Conservation (phyloP, 2,797 vertebrate species). For the Stomatorhinus walkeri region DNA sequence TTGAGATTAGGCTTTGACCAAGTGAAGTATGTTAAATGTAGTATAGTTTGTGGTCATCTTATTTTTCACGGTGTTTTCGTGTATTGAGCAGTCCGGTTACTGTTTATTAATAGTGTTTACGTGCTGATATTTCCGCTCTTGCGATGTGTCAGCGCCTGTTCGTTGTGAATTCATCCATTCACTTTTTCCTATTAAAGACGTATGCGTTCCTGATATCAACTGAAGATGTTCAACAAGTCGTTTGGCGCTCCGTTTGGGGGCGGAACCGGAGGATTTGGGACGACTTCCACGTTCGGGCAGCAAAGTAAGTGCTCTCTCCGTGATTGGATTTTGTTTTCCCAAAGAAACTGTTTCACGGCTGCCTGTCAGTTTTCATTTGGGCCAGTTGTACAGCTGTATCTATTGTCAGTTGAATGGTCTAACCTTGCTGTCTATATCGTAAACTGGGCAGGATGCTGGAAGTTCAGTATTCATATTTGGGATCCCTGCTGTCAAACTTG, state of each 20-base stretch:
- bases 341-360: background rate
- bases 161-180: background rate
- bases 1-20: background rate
- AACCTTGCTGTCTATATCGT: background rate
- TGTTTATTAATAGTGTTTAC: background rate
- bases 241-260: conserved; percentile 85
- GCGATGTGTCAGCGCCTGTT: background rate
- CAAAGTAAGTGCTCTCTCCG: conserved; percentile 70
- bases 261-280: conserved; percentile 76
- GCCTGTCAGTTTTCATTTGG: background rate
- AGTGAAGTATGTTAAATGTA: background rate
- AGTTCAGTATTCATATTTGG: background rate
- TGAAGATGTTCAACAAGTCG: conserved; percentile 89
- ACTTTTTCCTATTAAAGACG: conserved; percentile 37
- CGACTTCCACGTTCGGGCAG: conserved; percentile 84
- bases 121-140: background rate
- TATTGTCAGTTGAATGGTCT: background rate
- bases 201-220: conserved; percentile 55
- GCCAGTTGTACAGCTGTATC: background rate
- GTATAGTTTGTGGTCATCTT: background rate
- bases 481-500: background rate
- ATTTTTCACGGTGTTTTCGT: background rate
- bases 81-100: background rate
- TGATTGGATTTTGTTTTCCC: background rate
- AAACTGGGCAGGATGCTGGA: background rate